A percentile compares a stretch with the other conserved stretches of the same genome.
These are phyloP conservation scores for Heliconius aoede DNA, from an alignment of 2,888 invertebrate species.

Conservation along the genomic window DNA sequence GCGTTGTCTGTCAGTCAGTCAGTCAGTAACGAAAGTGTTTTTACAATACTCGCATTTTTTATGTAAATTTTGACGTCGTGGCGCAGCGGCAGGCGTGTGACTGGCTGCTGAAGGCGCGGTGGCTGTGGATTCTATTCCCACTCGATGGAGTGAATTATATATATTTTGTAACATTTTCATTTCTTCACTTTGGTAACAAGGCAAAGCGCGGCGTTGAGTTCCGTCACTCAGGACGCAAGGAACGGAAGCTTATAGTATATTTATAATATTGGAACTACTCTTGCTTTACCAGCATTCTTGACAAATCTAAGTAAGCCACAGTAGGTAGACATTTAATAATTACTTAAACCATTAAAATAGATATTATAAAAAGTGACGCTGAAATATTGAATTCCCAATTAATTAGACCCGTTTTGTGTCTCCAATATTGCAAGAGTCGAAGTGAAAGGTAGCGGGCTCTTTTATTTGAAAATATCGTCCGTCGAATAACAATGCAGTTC, in stretches of 20 bases:
- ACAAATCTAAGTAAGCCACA: no score
- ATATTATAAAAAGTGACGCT: neutral
- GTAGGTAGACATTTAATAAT: neutral
- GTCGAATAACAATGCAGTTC: slow-evolving; percentile 34
- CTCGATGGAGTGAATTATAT: no score
- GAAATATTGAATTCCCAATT: neutral
- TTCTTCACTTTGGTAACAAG: no score
- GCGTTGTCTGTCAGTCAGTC: neutral
- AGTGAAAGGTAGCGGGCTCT: slow-evolving; percentile 38
- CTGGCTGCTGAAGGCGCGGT: no score
- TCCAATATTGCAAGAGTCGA: slow-evolving; percentile 21
- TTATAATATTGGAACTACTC: no score
- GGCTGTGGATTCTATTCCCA: no score
- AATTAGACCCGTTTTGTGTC: slow-evolving; percentile 4
- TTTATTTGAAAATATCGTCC: slow-evolving; percentile 32
- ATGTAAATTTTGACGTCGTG: neutral
- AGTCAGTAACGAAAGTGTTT: neutral
- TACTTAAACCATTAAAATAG: neutral
- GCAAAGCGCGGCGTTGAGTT: no score
- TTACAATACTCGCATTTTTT: neutral
- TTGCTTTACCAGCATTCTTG: no score
- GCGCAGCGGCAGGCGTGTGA: no score
- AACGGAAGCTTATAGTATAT: no score
- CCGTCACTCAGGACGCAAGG: no score
- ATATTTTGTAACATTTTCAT: no score